phyloP scores from a whole-genome alignment of 2,797 vertebrate species.

The Spondyliosoma cantharus region DNA sequence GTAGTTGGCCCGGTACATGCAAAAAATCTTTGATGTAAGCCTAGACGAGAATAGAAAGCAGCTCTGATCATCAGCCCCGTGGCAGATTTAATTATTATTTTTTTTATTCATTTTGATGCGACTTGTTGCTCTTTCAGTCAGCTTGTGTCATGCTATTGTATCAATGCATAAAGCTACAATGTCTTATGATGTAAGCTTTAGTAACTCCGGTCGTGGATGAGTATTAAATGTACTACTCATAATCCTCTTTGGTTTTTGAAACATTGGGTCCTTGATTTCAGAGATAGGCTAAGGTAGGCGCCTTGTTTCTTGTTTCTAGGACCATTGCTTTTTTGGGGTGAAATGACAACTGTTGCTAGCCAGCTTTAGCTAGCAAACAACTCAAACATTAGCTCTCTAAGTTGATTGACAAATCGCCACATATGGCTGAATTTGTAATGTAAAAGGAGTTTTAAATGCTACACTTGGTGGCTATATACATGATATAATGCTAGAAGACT shows the following conservation, averaged over 20 bases:
- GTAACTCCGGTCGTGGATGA: background rate
- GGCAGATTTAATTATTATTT: background rate
- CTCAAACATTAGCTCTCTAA: background rate
- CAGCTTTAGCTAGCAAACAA: too few relatives aligned
- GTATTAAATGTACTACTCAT: background rate
- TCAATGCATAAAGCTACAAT: background rate
- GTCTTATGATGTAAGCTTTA: background rate
- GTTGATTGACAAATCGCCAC: background rate
- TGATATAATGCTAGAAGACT: background rate
- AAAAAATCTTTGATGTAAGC: conserved; percentile 46
- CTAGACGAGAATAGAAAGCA: conserved; percentile 34
- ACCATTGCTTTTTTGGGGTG: background rate
- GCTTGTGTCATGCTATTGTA: background rate
- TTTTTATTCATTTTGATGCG: background rate
- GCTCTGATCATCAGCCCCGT: conserved; percentile 29
- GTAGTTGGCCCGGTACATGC: conserved; percentile 21
- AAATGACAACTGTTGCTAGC: background rate
- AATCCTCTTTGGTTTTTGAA: background rate
- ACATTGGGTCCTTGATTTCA: background rate
- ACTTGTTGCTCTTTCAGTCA: conserved; percentile 19
- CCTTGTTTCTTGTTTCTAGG: background rate
- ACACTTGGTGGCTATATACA: too few relatives aligned
- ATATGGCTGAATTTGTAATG: background rate
- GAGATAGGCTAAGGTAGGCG: background rate
- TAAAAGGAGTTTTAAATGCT: background rate